Conservation (phyloP, 2,113 vertebrate species). For the Ophiodon elongatus region DNA sequence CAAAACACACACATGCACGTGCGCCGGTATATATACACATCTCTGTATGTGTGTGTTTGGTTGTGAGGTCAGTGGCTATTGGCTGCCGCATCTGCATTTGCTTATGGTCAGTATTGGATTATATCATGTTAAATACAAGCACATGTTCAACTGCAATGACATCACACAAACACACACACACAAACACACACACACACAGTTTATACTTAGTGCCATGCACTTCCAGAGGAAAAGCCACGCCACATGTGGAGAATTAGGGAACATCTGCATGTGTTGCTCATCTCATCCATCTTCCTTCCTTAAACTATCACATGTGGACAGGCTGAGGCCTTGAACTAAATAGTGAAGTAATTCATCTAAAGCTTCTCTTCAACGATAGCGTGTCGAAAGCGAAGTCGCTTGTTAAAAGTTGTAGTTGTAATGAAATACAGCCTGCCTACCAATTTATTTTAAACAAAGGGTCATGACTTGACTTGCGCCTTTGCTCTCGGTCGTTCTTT, state of each 20-base stretch:
- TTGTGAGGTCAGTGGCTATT: conserved; percentile 58
- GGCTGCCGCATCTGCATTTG: conserved; percentile 62
- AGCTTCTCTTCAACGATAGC: conserved; percentile 38
- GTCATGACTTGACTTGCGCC: background rate
- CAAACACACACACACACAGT: conserved; percentile 43
- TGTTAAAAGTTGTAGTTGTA: conserved; percentile 29
- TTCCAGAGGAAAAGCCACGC: conserved; percentile 51
- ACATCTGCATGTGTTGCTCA: conserved; percentile 74
- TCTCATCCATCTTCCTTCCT: conserved; percentile 64
- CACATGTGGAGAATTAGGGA: conserved; percentile 71
- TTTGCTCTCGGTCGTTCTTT: background rate
- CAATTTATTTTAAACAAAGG: background rate
- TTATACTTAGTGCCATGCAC: conserved; percentile 43
- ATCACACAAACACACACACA: conserved; percentile 50
- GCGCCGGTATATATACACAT: background rate
- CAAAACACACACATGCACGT: conserved; percentile 1
- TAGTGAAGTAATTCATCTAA: conserved; percentile 30
- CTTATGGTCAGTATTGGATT: conserved; percentile 65
- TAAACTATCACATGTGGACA: conserved; percentile 63
- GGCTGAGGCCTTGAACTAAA: conserved; percentile 34
- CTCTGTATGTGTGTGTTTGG: conserved; percentile 33
- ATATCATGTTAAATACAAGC: conserved; percentile 76
- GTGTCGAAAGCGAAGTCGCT: conserved; percentile 35
- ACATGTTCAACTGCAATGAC: conserved; percentile 72
- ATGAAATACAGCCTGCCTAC: conserved; percentile 29